Evolutionary conservation across 1,140 invertebrate species (phyloP).

Genomic region (Marisa cornuarietis): DNA sequence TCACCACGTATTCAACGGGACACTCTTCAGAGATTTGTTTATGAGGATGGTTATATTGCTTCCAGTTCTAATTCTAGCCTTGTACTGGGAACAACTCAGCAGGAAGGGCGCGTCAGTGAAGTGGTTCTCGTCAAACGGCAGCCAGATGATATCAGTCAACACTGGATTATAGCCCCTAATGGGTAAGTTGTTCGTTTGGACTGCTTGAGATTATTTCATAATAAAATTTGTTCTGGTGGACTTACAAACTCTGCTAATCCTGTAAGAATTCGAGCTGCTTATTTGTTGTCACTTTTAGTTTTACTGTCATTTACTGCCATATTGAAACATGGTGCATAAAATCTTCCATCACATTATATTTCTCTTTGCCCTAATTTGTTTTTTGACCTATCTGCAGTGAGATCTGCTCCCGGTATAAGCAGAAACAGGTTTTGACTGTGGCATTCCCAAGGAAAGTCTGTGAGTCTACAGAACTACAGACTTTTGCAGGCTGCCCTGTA

Average conservation of each 20-base stretch:
- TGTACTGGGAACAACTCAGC: conserved; percentile 53
- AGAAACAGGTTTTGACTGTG: conserved; percentile 52
- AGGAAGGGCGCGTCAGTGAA: conserved; percentile 54
- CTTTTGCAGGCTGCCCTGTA: conserved; percentile 55
- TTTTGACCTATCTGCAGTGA: conserved; percentile 43
- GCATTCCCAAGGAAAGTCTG: conserved; percentile 54
- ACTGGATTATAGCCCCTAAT: conserved; percentile 59
- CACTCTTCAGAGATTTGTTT: conserved; percentile 59
- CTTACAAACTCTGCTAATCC: background rate
- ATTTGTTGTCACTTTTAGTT: background rate
- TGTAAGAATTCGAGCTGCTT: background rate
- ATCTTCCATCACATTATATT: background rate
- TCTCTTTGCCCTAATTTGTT: conserved; percentile 1
- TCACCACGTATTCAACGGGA: conserved; percentile 45
- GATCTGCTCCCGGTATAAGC: conserved; percentile 50
- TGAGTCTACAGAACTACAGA: conserved; percentile 39
- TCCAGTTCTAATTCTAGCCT: conserved; percentile 49
- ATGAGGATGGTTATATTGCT: conserved; percentile 61
- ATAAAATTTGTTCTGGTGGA: background rate
- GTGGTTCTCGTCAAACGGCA: conserved; percentile 57
- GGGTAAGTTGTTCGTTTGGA: conserved; percentile 45
- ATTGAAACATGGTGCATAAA: background rate
- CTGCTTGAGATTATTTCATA: background rate
- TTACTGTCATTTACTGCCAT: background rate
- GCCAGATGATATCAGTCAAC: conserved; percentile 62